phyloP scores from a whole-genome alignment of 1,140 invertebrate genomes.

The Tetragonula clypearis region DNA sequence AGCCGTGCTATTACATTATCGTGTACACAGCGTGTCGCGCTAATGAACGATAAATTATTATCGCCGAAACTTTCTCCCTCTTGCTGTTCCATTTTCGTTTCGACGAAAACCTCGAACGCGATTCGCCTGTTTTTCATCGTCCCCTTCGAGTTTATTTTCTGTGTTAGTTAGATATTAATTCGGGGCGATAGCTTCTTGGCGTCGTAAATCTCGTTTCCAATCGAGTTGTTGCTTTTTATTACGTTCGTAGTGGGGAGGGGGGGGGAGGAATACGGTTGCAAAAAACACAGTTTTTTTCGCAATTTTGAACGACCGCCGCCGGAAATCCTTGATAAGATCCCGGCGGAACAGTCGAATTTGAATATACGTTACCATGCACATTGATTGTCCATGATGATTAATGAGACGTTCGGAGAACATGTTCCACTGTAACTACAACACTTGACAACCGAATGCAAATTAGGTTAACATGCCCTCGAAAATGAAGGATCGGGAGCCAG shows the following conservation, averaged over 20 bases:
- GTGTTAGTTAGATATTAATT: not conserved
- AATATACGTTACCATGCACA: slow-evolving; percentile 55
- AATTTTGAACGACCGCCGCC: not conserved
- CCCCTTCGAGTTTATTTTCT: not conserved
- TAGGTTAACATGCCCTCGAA: slow-evolving; percentile 66
- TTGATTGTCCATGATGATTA: slow-evolving; percentile 71
- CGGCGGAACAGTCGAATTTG: slow-evolving; percentile 52
- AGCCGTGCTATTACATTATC: slow-evolving; percentile 35
- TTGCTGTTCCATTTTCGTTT: not conserved
- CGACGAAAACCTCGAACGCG: not conserved
- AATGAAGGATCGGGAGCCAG: slow-evolving; percentile 58
- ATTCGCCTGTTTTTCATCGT: not conserved
- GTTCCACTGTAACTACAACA: slow-evolving; percentile 62
- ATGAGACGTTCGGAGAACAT: slow-evolving; percentile 63
- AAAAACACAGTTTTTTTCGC: not conserved
- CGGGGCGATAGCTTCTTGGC: too few relatives aligned
- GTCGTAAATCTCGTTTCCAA: too few relatives aligned
- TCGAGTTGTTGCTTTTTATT: not conserved
- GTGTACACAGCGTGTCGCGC: slow-evolving; percentile 10
- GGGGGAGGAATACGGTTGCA: too few relatives aligned
- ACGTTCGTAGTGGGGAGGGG: not conserved
- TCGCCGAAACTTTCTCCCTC: not conserved
- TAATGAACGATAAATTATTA: slow-evolving; percentile 51
- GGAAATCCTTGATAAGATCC: slow-evolving; percentile 35
- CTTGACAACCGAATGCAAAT: slow-evolving; percentile 64